Evolutionary conservation across 2,888 invertebrate species (phyloP).

Genomic region (Phorcus lineatus): DNA sequence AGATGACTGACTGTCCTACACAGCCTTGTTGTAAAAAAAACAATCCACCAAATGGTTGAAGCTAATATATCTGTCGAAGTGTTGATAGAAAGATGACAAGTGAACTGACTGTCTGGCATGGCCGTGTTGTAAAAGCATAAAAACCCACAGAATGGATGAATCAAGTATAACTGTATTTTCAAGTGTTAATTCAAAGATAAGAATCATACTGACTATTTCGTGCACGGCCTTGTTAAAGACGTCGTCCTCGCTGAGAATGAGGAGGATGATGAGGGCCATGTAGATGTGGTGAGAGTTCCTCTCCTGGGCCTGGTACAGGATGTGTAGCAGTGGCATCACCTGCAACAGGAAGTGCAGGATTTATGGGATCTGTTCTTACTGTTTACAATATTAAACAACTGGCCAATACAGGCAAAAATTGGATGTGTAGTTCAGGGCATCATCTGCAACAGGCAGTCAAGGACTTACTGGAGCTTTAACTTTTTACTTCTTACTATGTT

Average conservation of each 20-base stretch:
- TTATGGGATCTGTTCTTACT: no score
- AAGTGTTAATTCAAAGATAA: neutral
- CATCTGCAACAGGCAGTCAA: no score
- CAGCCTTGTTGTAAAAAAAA: no score
- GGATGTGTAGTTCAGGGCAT: neutral
- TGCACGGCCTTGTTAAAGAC: conserved; percentile 95
- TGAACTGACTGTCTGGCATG: no score
- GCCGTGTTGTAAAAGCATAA: neutral
- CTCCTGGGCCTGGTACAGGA: conserved; percentile 86
- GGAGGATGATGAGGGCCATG: conserved; percentile 96
- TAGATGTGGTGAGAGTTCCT: conserved; percentile 90
- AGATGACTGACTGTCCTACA: no score
- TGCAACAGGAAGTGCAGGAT: conserved; percentile 48
- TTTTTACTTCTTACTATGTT: no score
- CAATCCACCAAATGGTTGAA: no score
- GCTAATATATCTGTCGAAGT: no score
- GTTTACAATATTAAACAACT: no score
- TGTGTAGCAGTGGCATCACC: conserved; percentile 87
- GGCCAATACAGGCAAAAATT: neutral
- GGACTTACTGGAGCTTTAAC: no score
- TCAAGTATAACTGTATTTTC: neutral
- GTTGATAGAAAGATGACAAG: no score
- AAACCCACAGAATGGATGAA: neutral
- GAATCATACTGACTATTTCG: conserved; percentile 85
- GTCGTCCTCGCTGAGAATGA: conserved; percentile 97